A percentile compares a stretch with the other conserved stretches of the same genome.
Conservation (phyloP, 2,797 vertebrate genomes). For the Diceros bicornis region DNA sequence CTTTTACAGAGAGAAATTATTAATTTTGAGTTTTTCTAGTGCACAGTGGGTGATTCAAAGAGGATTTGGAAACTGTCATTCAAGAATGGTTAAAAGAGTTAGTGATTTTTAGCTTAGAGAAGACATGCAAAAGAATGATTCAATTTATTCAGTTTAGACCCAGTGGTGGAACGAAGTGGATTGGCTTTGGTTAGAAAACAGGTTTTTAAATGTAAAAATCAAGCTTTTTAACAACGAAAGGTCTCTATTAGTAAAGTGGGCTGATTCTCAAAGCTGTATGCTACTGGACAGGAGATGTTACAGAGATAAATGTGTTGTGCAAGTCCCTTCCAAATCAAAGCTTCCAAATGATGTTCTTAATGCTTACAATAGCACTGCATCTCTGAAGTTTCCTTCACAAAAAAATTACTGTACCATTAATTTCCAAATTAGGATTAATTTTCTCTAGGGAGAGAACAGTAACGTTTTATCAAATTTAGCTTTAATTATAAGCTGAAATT, state of each 20-base stretch:
- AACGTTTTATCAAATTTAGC: neutral
- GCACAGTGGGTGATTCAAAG: neutral
- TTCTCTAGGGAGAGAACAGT: neutral
- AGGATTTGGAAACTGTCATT: neutral
- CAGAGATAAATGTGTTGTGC: neutral
- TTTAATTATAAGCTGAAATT: conserved; percentile 23
- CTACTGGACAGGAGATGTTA: neutral
- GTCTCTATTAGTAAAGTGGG: neutral
- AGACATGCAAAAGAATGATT: neutral
- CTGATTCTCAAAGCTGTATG: neutral
- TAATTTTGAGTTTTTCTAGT: neutral
- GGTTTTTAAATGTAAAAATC: neutral
- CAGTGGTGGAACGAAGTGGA: neutral
- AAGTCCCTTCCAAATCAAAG: neutral
- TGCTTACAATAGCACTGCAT: neutral
- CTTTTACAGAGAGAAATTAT: conserved; percentile 39
- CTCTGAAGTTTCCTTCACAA: neutral
- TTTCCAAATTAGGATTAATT: conserved; percentile 58
- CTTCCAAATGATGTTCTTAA: neutral
- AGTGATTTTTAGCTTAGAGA: conserved; percentile 48
- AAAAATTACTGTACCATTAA: neutral
- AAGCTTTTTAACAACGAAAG: neutral
- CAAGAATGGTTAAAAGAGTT: neutral
- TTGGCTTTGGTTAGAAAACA: neutral
- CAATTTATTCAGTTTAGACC: neutral